Conservation (phyloP, 2,113 vertebrate genomes). For the Heterochromis multidens region DNA sequence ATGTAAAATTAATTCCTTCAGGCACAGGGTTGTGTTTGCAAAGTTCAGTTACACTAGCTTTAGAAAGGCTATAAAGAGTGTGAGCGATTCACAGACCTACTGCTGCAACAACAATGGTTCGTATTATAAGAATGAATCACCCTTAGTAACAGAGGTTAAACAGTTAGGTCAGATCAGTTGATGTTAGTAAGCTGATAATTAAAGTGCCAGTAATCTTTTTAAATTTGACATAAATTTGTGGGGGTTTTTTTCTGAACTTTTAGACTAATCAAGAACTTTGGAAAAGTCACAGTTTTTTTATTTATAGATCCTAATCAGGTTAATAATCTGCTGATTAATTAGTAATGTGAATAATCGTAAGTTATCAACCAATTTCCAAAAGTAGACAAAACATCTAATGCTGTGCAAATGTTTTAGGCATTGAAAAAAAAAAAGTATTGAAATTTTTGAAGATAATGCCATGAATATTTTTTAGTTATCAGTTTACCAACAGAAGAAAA, state of each 20-base stretch:
- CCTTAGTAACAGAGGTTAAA: neutral
- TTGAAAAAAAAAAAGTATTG: neutral
- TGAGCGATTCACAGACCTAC: neutral
- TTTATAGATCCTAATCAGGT: neutral
- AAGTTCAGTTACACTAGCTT: too few relatives aligned
- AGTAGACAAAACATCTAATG: neutral
- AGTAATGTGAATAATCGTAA: neutral
- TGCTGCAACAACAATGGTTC: neutral
- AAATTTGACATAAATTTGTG: neutral
- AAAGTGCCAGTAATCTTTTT: neutral
- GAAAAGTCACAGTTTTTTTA: neutral
- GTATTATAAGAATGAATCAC: neutral
- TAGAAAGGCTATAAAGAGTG: neutral
- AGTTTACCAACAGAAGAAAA: too few relatives aligned
- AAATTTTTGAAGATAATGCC: neutral
- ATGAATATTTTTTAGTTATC: neutral
- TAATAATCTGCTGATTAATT: neutral
- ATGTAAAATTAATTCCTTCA: too few relatives aligned
- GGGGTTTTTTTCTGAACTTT: neutral
- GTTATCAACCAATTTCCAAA: neutral
- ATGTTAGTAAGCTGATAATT: neutral
- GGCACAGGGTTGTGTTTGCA: too few relatives aligned
- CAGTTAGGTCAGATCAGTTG: neutral
- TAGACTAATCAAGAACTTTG: neutral
- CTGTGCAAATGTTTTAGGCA: neutral